Base-by-base conservation (phyloP, 2,888 invertebrate species). In the Aleiodes alternator region DNA sequence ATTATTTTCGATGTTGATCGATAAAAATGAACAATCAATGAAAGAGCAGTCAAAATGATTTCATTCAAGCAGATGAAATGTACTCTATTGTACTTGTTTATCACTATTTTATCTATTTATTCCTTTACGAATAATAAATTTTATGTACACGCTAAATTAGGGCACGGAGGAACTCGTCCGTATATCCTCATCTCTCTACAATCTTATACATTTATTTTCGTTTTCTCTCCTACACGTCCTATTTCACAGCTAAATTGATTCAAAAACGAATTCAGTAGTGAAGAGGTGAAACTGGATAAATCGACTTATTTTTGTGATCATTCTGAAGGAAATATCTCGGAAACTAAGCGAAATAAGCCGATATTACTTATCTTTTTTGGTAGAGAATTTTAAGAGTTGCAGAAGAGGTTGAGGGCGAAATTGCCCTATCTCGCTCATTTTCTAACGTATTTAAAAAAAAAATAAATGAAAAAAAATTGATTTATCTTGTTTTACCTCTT, bases 111-210 rank as follows among this genome's bases (percentile, higher is more conserved):
- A 2, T 38, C 61, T 43, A 38, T 38, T 61, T 61, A 34, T 34
- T 59, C 16, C 70, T 73, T 51, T 66, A 78, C 77, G 71, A 80
- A 76, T 80, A 80, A 77, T 79, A 72, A 73, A 75, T 76, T 78
- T 74, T 83, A 84, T 84, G 56, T 84, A 84, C 83, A 84, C 66
- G 79, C 78, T 82, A 84, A 77, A 81, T 83, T 82, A 80, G 86
- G 84, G 81, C 82, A 85, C 85, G 85, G 83, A 87, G 85, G 84
- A 87, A 87, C 85, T 85, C 84, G 83, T 86, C 85, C 85, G 84
- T 85, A 82, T 81, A 79, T 84, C 82, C 83, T 84, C 83, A 81
- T 82, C 81, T 81, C 80, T 84, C 82, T 81, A 82, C 75, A 68
- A 76, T 79, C 61, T 34, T 55, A 53, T 34, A 6, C 6, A 34